Evolutionary conservation across 2,888 invertebrate genomes (phyloP).

Genomic region (Amiota minor): DNA sequence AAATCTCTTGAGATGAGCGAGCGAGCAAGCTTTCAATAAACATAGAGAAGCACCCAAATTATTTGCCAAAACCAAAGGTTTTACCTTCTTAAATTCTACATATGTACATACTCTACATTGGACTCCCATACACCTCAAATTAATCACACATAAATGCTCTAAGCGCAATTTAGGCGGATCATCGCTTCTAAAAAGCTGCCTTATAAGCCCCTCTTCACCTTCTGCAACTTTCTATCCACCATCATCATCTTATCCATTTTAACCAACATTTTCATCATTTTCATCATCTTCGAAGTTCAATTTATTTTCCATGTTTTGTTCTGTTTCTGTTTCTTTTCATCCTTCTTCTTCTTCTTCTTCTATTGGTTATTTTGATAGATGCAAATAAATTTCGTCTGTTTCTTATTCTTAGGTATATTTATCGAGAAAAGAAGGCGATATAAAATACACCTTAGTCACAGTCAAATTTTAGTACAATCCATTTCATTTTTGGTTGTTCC

Average conservation of each 20-base stretch:
- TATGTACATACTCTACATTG: neutral
- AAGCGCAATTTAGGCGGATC: constrained; percentile 62
- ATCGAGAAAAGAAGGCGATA: neutral
- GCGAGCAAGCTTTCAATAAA: constrained; percentile 21
- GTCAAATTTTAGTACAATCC: neutral
- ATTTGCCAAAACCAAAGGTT: no score
- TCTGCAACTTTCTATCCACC: no score
- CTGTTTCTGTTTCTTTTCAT: neutral
- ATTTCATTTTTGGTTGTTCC: constrained; percentile 17
- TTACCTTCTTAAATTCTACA: neutral
- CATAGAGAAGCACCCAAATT: neutral
- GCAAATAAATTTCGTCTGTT: constrained; percentile 23
- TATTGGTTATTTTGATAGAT: constrained; percentile 21
- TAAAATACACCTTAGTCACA: neutral
- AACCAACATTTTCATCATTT: neutral
- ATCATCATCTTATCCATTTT: no score
- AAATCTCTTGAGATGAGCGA: constrained; percentile 64
- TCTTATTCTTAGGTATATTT: neutral
- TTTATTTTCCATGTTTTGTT: constrained; percentile 19
- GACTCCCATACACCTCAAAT: neutral
- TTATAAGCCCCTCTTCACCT: no score
- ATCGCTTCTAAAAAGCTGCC: constrained; percentile 48
- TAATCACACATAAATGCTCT: constrained; percentile 13
- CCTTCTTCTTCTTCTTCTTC: neutral
- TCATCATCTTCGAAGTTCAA: constrained; percentile 16